Conservation (phyloP, 2,797 vertebrate species). For the Oceanodroma leucorhoa region DNA sequence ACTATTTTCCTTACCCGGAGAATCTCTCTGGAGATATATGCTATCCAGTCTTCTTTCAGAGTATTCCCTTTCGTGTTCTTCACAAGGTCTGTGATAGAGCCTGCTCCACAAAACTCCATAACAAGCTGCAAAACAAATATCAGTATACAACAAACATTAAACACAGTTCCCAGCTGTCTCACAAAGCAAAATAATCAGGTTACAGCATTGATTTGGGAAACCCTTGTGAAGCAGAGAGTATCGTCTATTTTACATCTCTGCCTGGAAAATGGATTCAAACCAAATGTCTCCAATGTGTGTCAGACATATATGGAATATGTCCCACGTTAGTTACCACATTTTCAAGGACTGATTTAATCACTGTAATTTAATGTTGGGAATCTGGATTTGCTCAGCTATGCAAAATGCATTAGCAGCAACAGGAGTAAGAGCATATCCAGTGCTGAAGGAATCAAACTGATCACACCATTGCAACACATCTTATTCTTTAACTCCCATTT, state of each 20-base stretch:
- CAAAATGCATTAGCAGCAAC: constrained; percentile 36
- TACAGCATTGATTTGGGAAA: not conserved
- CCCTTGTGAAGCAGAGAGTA: not conserved
- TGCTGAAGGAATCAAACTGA: not conserved
- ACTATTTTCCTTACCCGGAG: constrained; percentile 83
- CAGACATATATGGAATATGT: constrained; percentile 11
- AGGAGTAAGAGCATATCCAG: not conserved
- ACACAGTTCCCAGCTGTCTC: not conserved
- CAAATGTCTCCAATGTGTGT: constrained; percentile 16
- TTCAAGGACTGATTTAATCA: constrained; percentile 19
- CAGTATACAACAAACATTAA: not conserved
- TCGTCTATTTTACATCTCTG: not conserved
- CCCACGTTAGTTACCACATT: constrained; percentile 1
- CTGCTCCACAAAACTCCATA: constrained; percentile 98
- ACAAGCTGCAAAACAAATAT: constrained; percentile 83
- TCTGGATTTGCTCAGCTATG: constrained; percentile 8
- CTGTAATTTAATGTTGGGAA: not conserved
- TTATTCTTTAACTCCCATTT: not conserved
- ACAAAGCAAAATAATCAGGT: not conserved
- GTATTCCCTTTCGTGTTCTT: constrained; percentile 98
- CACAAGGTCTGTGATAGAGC: constrained; percentile 97
- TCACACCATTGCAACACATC: not conserved
- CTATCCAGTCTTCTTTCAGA: constrained; percentile 98
- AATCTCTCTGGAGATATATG: constrained; percentile 97
- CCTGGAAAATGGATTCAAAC: constrained; percentile 35